Conservation (phyloP, 2,797 vertebrate species). For the Phataginus tetradactyla region DNA sequence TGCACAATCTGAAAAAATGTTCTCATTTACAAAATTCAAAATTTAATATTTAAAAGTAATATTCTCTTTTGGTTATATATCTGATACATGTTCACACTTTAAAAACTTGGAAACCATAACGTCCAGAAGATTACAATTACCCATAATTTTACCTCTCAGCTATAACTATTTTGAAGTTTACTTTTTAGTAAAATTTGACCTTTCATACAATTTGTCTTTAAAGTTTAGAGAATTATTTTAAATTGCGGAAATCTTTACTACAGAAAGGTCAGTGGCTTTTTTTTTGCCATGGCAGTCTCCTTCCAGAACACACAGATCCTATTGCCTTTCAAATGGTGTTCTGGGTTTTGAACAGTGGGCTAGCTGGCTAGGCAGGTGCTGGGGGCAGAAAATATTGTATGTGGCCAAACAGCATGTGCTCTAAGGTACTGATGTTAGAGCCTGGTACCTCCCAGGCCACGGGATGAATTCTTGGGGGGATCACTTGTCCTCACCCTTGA, state of each 20-base stretch:
- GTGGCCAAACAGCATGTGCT: not conserved
- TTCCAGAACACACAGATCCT: not conserved
- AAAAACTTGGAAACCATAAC: not conserved
- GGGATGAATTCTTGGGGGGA: not conserved
- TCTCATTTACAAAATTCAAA: not conserved
- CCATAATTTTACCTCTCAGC: not conserved
- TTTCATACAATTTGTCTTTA: not conserved
- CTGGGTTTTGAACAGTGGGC: not conserved
- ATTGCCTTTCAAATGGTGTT: not conserved
- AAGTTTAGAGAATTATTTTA: slow-evolving; percentile 22
- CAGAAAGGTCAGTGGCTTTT: not conserved
- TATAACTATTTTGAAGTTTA: slow-evolving; percentile 1
- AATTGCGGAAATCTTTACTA: slow-evolving; percentile 5
- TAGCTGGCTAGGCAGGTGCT: not conserved
- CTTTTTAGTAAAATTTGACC: slow-evolving; percentile 39
- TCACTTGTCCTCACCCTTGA: not conserved
- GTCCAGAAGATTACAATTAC: slow-evolving; percentile 36
- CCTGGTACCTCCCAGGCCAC: not conserved
- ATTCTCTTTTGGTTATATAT: slow-evolving; percentile 45
- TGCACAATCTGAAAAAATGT: not conserved
- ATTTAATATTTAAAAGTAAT: slow-evolving; percentile 29
- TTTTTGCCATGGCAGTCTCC: not conserved
- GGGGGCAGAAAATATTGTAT: not conserved
- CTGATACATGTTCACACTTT: not conserved
- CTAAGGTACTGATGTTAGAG: not conserved